These are phyloP conservation scores for Ceryle rudis DNA, from an alignment of 2,797 vertebrate genomes.

Conservation along the genomic window DNA sequence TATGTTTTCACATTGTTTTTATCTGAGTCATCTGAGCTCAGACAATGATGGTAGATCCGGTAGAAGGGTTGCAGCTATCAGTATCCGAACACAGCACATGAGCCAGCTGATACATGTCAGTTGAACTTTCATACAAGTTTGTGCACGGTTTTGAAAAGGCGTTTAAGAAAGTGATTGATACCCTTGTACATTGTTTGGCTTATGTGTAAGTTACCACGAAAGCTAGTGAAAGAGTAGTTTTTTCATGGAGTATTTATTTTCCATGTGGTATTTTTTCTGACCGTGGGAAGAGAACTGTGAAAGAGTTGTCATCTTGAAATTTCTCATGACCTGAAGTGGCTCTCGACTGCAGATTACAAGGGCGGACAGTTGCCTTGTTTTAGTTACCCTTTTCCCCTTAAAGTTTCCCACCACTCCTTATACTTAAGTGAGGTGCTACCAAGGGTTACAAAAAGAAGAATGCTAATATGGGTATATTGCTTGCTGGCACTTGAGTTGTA, in stretches of 20 bases:
- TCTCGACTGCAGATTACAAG: conserved; percentile 26
- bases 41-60: conserved; percentile 61
- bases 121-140: neutral
- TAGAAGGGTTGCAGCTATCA: conserved; percentile 31
- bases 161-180: conserved; percentile 47
- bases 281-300: conserved; percentile 58
- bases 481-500: neutral
- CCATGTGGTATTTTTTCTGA: conserved; percentile 48
- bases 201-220: conserved; percentile 15
- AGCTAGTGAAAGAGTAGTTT: neutral
- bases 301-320: conserved; percentile 46
- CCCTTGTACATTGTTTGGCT: neutral
- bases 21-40: conserved; percentile 41
- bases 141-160: neutral
- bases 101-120: neutral
- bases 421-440: neutral
- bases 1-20: conserved; percentile 47
- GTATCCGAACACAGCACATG: conserved; percentile 7
- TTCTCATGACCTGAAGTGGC: conserved; percentile 63
- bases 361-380: conserved; percentile 31
- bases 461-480: fast-evolving
- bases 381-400: neutral
- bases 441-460: neutral
- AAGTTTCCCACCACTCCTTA: neutral
- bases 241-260: conserved; percentile 39